Evolutionary conservation across 2,888 invertebrate species (phyloP).

Genomic region (Cyclophora albipunctata): DNA sequence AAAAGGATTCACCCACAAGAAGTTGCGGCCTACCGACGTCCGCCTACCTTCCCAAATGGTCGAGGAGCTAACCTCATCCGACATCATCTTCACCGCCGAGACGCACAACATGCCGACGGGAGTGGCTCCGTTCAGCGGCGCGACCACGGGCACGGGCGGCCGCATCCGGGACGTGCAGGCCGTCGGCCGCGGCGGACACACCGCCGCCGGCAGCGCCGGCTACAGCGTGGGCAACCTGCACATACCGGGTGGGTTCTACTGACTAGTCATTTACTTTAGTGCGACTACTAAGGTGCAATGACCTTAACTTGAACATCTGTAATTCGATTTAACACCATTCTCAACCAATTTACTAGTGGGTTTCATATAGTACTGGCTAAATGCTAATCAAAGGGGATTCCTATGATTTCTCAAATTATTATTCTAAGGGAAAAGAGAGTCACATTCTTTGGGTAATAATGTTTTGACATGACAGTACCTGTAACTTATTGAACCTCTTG

Average conservation of each 20-base stretch:
- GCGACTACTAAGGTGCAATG: too few relatives aligned
- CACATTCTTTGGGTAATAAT: too few relatives aligned
- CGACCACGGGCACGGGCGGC: slow-evolving; percentile 98
- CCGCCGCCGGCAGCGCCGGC: slow-evolving; percentile 96
- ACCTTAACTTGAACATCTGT: neutral
- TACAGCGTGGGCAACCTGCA: slow-evolving; percentile 95
- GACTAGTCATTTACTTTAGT: too few relatives aligned
- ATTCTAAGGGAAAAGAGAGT: too few relatives aligned
- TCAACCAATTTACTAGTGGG: too few relatives aligned
- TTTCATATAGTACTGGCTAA: too few relatives aligned
- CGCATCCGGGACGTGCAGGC: slow-evolving; percentile 96
- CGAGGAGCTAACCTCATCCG: slow-evolving; percentile 77
- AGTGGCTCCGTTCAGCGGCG: slow-evolving; percentile 98
- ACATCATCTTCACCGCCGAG: slow-evolving; percentile 98
- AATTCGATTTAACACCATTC: too few relatives aligned
- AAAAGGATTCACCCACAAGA: slow-evolving; percentile 83
- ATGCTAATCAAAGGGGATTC: too few relatives aligned
- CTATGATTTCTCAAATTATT: too few relatives aligned
- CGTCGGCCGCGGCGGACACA: slow-evolving; percentile 94
- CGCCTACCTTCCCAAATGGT: slow-evolving; percentile 78
- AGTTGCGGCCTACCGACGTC: slow-evolving; percentile 79
- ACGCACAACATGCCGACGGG: slow-evolving; percentile 99
- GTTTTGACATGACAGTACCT: too few relatives aligned
- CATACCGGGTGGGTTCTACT: slow-evolving; percentile 83
- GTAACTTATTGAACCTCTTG: too few relatives aligned